phyloP scores from a whole-genome alignment of 2,113 vertebrate species.

The Strix uralensis region DNA sequence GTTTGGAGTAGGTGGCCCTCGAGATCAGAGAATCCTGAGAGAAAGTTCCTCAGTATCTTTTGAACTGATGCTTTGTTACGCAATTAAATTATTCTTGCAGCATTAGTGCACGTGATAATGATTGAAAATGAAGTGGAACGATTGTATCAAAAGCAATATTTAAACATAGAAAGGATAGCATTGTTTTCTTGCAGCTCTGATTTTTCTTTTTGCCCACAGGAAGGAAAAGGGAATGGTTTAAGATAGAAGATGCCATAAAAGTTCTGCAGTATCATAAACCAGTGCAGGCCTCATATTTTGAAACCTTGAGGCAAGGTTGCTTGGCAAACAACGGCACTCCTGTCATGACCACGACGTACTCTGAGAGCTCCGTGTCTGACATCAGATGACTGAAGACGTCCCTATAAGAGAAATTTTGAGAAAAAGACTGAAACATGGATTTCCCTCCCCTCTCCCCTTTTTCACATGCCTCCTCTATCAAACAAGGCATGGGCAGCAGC shows the following conservation, averaged over 20 bases:
- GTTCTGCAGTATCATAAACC: constrained; percentile 96
- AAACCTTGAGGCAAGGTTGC: constrained; percentile 89
- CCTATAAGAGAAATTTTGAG: constrained; percentile 39
- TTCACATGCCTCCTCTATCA: constrained; percentile 67
- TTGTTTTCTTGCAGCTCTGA: not conserved
- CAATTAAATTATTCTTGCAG: not conserved
- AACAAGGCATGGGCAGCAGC: constrained; percentile 67
- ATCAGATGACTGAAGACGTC: constrained; percentile 92
- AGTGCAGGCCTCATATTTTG: constrained; percentile 95
- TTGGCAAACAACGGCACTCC: constrained; percentile 94
- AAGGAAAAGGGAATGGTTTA: constrained; percentile 99
- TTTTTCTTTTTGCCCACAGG: constrained; percentile 77
- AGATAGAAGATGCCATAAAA: constrained; percentile 91
- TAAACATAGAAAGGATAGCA: not conserved
- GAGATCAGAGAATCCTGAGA: not conserved
- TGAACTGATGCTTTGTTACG: not conserved
- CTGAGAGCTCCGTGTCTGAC: constrained; percentile 88
- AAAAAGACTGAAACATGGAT: constrained; percentile 71
- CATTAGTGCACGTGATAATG: not conserved
- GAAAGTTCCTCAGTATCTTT: not conserved
- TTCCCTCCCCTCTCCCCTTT: constrained; percentile 51
- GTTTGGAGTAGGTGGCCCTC: not conserved
- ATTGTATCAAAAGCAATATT: not conserved
- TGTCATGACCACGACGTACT: constrained; percentile 86
- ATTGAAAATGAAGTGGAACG: not conserved